These are phyloP conservation scores for rat (Rattus norvegicus) DNA, from an alignment of 2,113 vertebrate genomes.

Conservation along the genomic window DNA sequence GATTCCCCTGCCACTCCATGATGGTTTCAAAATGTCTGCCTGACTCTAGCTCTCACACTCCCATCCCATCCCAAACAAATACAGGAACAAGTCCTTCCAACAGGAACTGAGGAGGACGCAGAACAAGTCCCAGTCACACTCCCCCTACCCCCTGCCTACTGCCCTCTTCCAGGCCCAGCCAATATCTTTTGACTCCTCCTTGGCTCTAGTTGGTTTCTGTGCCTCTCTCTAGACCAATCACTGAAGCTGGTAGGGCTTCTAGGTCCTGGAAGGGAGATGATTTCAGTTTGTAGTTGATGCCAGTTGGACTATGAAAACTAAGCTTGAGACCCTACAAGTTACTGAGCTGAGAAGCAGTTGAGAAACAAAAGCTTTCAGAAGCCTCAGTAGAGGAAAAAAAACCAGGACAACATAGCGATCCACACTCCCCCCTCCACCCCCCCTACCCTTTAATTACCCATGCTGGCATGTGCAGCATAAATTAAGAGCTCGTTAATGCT, in stretches of 20 bases:
- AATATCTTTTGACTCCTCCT: slow-evolving; percentile 42
- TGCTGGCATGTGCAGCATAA: slow-evolving; percentile 79
- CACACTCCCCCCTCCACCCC: slow-evolving; percentile 54
- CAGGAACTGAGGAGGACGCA: background rate
- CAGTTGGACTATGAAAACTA: background rate
- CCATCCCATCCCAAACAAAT: background rate
- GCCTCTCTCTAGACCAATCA: background rate
- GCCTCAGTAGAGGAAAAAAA: slow-evolving; percentile 61
- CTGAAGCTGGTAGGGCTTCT: background rate
- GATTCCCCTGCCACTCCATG: background rate
- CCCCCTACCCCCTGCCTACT: background rate
- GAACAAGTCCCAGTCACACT: background rate
- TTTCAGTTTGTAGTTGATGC: slow-evolving; percentile 7
- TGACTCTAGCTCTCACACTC: background rate
- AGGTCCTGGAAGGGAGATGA: background rate
- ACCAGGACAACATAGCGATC: slow-evolving; percentile 63
- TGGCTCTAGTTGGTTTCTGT: slow-evolving; percentile 20
- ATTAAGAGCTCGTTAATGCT: slow-evolving; percentile 82
- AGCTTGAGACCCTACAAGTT: slow-evolving; percentile 12
- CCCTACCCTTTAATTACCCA: slow-evolving; percentile 78
- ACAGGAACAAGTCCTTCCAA: background rate
- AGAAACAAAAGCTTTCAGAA: slow-evolving; percentile 56
- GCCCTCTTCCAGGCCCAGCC: background rate
- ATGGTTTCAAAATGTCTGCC: slow-evolving; percentile 17
- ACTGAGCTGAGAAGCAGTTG: slow-evolving; percentile 51